A percentile compares a stretch with the other conserved stretches of the same genome.
These are phyloP conservation scores for Camelus bactrianus DNA, from an alignment of 2,113 vertebrate species.

Conservation along the genomic window DNA sequence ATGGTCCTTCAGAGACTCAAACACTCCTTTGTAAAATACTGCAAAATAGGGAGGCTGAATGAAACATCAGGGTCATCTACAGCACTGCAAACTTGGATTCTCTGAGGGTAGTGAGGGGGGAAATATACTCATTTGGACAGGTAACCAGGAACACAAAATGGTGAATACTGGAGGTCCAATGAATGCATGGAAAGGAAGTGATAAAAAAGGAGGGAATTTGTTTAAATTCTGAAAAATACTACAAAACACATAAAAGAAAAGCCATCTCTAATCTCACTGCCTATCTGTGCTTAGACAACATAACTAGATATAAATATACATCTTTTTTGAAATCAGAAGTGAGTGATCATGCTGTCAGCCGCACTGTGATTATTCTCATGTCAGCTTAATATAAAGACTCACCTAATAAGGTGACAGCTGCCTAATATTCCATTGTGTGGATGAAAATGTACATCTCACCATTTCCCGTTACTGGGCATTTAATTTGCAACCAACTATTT, in stretches of 20 bases:
- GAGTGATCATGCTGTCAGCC: background rate
- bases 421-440: background rate
- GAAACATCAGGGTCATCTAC: background rate
- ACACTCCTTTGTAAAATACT: background rate
- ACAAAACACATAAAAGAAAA: constrained; percentile 8
- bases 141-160: background rate
- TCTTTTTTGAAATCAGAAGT: background rate
- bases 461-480: background rate
- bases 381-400: background rate
- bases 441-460: background rate
- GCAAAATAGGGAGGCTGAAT: background rate
- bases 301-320: background rate
- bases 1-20: background rate
- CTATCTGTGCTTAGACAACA: background rate
- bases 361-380: background rate
- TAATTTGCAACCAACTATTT: background rate
- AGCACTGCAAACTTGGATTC: background rate
- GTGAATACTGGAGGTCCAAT: background rate
- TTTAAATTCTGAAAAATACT: background rate
- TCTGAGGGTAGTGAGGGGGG: no score
- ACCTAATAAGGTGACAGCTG: background rate
- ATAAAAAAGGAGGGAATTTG: background rate
- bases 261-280: background rate
- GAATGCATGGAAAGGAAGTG: background rate
- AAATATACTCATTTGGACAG: background rate